These are phyloP conservation scores for Condylostylus longicornis DNA, from an alignment of 1,140 invertebrate species.

Conservation along the genomic window DNA sequence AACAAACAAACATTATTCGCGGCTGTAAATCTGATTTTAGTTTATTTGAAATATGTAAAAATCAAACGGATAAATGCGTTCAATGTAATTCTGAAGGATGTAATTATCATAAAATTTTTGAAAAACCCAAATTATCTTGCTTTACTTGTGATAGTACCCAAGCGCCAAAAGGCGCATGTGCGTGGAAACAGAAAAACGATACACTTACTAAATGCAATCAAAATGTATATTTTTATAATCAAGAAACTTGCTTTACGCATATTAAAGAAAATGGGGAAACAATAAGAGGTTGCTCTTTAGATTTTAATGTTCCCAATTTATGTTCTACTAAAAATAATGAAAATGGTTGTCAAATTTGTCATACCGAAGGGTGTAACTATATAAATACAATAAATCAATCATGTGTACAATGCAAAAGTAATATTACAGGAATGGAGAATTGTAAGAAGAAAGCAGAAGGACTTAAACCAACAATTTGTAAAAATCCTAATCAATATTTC, in stretches of 20 bases:
- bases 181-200: no score
- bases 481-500: background rate
- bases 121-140: no score
- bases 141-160: no score
- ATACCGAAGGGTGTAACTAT: background rate
- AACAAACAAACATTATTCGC: constrained; percentile 9
- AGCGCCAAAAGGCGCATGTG: no score
- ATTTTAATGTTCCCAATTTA: no score
- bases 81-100: no score
- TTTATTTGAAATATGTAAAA: constrained; percentile 18
- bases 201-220: no score
- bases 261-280: no score
- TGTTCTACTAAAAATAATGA: background rate
- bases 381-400: background rate
- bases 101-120: no score
- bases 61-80: background rate
- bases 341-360: background rate
- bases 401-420: background rate
- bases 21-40: constrained; percentile 17
- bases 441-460: background rate
- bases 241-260: no score
- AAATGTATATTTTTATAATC: no score
- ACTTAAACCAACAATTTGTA: background rate
- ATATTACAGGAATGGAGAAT: background rate
- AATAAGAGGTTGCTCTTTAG: no score